A percentile compares a stretch with the other conserved stretches of the same genome.
phyloP scores from a whole-genome alignment of 1,140 invertebrate species.

The Melanaphis sacchari region DNA sequence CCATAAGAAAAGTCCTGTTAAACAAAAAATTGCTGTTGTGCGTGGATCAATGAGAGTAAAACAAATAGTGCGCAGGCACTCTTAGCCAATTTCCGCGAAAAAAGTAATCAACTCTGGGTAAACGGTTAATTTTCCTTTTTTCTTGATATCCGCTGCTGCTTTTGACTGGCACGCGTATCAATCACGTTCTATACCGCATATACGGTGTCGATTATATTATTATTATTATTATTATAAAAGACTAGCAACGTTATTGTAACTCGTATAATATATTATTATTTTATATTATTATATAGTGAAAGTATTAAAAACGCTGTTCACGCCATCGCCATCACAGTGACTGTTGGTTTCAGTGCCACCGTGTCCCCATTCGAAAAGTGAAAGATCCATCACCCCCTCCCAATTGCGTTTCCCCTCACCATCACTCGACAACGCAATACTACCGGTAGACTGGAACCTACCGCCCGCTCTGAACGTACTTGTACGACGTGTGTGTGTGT shows the following conservation, averaged over 20 bases:
- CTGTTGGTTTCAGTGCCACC: slow-evolving; percentile 7
- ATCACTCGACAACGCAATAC: neutral
- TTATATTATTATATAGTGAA: slow-evolving; percentile 34
- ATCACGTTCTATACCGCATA: neutral
- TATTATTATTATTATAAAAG: neutral
- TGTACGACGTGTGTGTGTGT: neutral
- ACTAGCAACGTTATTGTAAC: neutral
- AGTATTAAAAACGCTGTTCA: slow-evolving; percentile 24
- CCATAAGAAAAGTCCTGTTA: neutral
- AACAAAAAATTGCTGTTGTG: neutral
- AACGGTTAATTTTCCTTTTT: neutral
- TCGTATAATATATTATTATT: neutral
- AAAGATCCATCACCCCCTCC: slow-evolving; percentile 22
- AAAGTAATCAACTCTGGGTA: neutral
- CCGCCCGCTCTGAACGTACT: neutral
- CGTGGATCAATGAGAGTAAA: neutral
- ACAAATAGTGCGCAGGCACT: neutral
- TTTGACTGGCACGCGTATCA: neutral
- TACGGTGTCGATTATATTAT: neutral
- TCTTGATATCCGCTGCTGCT: neutral
- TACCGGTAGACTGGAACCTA: slow-evolving; percentile 5
- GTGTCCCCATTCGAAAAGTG: slow-evolving; percentile 53
- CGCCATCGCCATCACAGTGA: neutral
- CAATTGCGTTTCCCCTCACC: neutral
- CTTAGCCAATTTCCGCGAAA: neutral